Evolutionary conservation across 2,797 vertebrate genomes (phyloP), one percentile per base, ranked within the genome.

Genomic region (Rhincodon typus): DNA sequence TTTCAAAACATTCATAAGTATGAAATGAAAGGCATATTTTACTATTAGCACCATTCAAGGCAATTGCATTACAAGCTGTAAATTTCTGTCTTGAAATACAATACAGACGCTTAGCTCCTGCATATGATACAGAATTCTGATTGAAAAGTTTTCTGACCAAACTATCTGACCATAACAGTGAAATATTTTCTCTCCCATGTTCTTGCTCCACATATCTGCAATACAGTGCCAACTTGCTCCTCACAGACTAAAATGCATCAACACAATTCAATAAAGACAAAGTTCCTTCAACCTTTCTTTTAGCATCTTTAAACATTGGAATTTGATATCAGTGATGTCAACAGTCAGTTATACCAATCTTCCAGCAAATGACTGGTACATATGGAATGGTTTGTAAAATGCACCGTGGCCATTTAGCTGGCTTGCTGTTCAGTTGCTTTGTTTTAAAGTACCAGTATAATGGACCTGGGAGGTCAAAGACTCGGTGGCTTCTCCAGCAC

Each of bases 371-470:
- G 50, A 72, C 84, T 84, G 62, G 77, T 42, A 25, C 69, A 88
- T 74, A 95, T 84, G 87, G 94, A 70, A 23, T 50, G 96, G 69
- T 38, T 96, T 95, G 87, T 6, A 53, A 96, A 90, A 25, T 21
- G 46, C 94, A 86, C 96, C 95, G 6, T 79, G 67, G 97, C 84
- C 93, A 94, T 57, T 4, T 69, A 96, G 96, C 30, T 12, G 94
- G 30, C 77, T 96, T 95, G 23, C 96, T 91, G 19, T 95, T 74
- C 96, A 96, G 96, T 96, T 96, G 96, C 96, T 95, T 96, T 84
- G 96, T 67, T 96, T 57, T 91, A 42, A 95, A 96, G 79, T 96
- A 82, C 96, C 96, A 95, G 96, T 72, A 96, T 95, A 93, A 2
- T 96, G 86, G 94, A 96, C 95, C 53, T 25, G 12, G 91, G 38